Evolutionary conservation across 2,113 vertebrate species (phyloP).

Genomic region (Daphoenositta chrysoptera): DNA sequence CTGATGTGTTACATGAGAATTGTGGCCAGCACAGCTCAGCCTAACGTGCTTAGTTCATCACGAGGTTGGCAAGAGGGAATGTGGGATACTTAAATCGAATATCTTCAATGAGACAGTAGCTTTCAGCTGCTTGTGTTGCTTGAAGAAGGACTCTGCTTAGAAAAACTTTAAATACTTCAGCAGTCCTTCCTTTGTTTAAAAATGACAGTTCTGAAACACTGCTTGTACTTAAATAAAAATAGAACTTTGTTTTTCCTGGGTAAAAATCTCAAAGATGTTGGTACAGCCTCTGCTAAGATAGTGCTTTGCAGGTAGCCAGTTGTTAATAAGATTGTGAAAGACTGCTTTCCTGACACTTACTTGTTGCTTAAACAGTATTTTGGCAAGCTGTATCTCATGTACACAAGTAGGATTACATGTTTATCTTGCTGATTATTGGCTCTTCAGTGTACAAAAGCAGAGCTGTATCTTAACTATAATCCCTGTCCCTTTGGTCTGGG

Average conservation of each 20-base stretch:
- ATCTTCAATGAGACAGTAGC: background rate
- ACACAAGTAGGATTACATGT: background rate
- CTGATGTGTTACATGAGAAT: background rate
- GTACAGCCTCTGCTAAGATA: background rate
- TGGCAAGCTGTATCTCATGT: background rate
- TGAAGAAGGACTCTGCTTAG: background rate
- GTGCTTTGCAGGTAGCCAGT: background rate
- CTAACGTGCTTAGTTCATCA: background rate
- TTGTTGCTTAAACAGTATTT: background rate
- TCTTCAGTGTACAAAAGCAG: background rate
- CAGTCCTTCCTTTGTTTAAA: background rate
- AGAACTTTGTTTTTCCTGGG: background rate
- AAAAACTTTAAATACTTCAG: background rate
- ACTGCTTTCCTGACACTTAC: background rate
- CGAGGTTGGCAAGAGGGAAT: background rate
- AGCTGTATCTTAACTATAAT: background rate
- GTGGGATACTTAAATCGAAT: background rate
- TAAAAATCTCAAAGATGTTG: background rate
- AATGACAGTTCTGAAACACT: background rate
- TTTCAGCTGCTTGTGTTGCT: background rate
- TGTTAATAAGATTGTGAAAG: background rate
- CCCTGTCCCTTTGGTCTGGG: background rate
- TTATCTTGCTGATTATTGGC: constrained; percentile 12
- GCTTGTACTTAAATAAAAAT: background rate
- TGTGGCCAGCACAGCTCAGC: background rate